Evolutionary conservation across 2,888 invertebrate genomes (phyloP).

Genomic region (Hartigia nigra): DNA sequence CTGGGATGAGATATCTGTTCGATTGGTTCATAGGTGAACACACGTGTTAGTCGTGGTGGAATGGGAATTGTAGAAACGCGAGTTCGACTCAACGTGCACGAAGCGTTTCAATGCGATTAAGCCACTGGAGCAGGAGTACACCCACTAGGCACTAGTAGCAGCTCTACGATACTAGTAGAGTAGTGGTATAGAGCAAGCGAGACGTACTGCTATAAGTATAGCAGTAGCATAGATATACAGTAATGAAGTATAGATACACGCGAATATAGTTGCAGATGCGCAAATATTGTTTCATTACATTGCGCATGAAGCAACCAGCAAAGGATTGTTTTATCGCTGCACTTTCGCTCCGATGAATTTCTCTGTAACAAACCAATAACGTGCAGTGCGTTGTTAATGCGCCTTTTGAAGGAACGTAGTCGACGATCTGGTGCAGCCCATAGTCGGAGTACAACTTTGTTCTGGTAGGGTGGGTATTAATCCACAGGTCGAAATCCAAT

Average conservation of each 20-base stretch:
- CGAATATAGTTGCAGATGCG: conserved; percentile 42
- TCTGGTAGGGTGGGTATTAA: neutral
- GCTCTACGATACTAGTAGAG: conserved; percentile 2
- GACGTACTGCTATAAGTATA: neutral
- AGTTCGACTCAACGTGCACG: conserved; percentile 41
- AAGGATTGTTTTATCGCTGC: conserved; percentile 53
- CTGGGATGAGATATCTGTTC: neutral
- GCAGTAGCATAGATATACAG: neutral
- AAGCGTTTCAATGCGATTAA: conserved; percentile 55
- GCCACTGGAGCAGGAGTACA: conserved; percentile 40
- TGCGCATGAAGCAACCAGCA: conserved; percentile 40
- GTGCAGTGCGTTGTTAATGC: neutral
- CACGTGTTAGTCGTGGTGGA: conserved; percentile 14
- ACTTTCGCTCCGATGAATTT: conserved; percentile 46
- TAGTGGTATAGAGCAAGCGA: conserved; percentile 1
- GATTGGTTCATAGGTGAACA: conserved; percentile 5
- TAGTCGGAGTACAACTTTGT: neutral
- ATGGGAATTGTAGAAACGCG: conserved; percentile 52
- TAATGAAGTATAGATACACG: neutral
- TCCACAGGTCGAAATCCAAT: too few species aligned
- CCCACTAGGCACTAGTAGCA: conserved; percentile 7
- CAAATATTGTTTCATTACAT: conserved; percentile 52
- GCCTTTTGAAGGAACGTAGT: neutral
- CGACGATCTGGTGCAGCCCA: neutral
- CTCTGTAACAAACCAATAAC: conserved; percentile 42